Evolutionary conservation across 2,888 invertebrate species (phyloP), one percentile per base, ranked within the genome.

Genomic region (Apomyelois bistriatella): DNA sequence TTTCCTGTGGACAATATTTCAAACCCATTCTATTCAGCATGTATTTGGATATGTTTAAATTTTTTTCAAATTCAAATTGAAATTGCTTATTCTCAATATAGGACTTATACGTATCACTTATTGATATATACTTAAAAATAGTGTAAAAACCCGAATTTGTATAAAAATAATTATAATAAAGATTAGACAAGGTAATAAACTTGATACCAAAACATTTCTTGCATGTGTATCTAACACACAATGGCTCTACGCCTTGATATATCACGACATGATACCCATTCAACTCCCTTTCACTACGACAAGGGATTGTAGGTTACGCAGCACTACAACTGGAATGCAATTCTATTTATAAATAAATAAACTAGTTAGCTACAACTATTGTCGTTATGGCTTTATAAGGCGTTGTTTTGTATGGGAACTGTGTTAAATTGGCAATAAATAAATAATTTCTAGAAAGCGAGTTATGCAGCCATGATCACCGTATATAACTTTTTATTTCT

Each of bases 331-430:
- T 35, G 30, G 16, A 32, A 16, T 32, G 46, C 41, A n/a, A n/a
- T 41, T 16, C 46, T 46, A 46, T 46, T 46, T n/a, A n/a, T n/a
- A n/a, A n/a, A n/a, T n/a, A n/a, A 32, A 46, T 46, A 46, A 46
- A 46, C 32, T 10, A 10, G 46, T 41, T 10, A 35, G 8, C 43
- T 30, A 30, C 30, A 43, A 32, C 32, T 46, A 46, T 46, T 46
- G 46, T 46, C 40, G 40, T 40, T 38, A 54, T 51, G 53, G 43
- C 54, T 42, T 57, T 57, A 48, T 56, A 52, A 30, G 30, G 13
- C 30, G 2, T 3, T 28, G 12, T 30, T 3, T 15, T 43, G 1
- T 8, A 7, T 12, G 43, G 32, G 16, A 46, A 28, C 13, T 32
- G 12, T 46, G 10, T 46, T 6, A 28, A 3, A n/a, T 7, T 8